Percentiles rank a stretch among this genome's conserved stretches.
phyloP scores from a whole-genome alignment of 2,113 vertebrate species.

The Passer domesticus region DNA sequence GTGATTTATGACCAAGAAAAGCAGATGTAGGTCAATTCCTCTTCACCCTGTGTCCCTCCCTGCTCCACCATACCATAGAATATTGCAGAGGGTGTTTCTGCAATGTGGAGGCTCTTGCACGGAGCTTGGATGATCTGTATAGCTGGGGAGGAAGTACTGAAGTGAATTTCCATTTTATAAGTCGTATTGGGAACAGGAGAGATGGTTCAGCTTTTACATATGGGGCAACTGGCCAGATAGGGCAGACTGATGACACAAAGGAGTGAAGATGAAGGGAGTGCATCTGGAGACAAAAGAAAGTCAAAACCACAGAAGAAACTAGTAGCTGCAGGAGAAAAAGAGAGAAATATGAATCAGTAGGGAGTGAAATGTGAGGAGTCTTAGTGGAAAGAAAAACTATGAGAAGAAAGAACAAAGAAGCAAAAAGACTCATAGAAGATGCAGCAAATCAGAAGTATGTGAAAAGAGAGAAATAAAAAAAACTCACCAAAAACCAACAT shows the following conservation, averaged over 20 bases:
- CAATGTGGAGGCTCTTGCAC: neutral
- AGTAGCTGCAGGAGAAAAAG: neutral
- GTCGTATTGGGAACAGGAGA: neutral
- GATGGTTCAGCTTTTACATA: neutral
- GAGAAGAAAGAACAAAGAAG: neutral
- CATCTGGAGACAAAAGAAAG: neutral
- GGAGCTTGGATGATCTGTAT: neutral
- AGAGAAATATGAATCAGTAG: neutral
- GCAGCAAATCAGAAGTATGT: neutral
- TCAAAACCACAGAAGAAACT: neutral
- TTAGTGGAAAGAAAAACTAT: neutral
- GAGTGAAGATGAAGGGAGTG: neutral
- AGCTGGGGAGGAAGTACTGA: neutral
- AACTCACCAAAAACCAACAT: neutral
- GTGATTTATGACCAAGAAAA: neutral
- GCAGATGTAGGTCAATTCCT: accelerated
- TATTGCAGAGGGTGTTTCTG: neutral
- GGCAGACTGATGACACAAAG: neutral
- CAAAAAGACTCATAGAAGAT: neutral
- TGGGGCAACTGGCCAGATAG: neutral
- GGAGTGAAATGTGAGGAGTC: neutral
- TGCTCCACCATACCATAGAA: neutral
- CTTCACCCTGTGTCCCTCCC: neutral
- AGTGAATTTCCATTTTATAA: neutral
- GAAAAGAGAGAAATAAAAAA: neutral